Percentiles rank a stretch among this genome's conserved stretches.
These are phyloP conservation scores for Cylindroiulus punctatus DNA, from an alignment of 2,888 invertebrate genomes.

Conservation along the genomic window DNA sequence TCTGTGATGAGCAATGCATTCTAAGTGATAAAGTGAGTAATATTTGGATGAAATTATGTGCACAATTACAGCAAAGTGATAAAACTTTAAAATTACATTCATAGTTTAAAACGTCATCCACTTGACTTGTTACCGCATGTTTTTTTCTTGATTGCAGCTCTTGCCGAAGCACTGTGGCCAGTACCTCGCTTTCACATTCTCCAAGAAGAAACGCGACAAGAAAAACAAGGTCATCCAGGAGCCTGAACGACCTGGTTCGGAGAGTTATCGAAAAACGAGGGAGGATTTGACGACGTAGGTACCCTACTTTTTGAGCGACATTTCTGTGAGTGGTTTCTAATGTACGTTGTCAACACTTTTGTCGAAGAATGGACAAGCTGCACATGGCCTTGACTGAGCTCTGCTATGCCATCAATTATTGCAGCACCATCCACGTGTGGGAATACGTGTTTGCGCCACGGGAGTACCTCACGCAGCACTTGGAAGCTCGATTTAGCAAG, in stretches of 20 bases:
- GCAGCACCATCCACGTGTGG: conserved; percentile 96
- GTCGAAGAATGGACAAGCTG: conserved; percentile 87
- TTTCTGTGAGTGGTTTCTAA: background rate
- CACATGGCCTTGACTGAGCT: conserved; percentile 98
- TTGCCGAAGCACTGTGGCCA: conserved; percentile 95
- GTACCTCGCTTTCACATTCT: conserved; percentile 83
- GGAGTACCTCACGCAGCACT: conserved; percentile 95
- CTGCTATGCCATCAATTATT: conserved; percentile 96
- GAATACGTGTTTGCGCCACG: conserved; percentile 98
- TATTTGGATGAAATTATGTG: no score
- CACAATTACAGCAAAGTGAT: no score
- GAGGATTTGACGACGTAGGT: conserved; percentile 88
- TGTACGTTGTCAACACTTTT: conserved; percentile 24
- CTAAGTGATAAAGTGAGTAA: conserved; percentile 83
- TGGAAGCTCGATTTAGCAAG: conserved; percentile 78
- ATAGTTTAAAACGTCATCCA: no score
- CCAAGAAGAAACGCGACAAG: conserved; percentile 86
- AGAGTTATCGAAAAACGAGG: conserved; percentile 94
- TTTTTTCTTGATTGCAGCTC: conserved; percentile 66
- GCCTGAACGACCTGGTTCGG: conserved; percentile 91
- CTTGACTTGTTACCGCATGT: background rate
- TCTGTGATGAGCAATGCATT: conserved; percentile 97
- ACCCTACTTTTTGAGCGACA: background rate
- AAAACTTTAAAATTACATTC: no score
- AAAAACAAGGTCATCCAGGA: conserved; percentile 79